Conservation (phyloP, 2,888 invertebrate genomes). For the Lycocerus yunnanus region DNA sequence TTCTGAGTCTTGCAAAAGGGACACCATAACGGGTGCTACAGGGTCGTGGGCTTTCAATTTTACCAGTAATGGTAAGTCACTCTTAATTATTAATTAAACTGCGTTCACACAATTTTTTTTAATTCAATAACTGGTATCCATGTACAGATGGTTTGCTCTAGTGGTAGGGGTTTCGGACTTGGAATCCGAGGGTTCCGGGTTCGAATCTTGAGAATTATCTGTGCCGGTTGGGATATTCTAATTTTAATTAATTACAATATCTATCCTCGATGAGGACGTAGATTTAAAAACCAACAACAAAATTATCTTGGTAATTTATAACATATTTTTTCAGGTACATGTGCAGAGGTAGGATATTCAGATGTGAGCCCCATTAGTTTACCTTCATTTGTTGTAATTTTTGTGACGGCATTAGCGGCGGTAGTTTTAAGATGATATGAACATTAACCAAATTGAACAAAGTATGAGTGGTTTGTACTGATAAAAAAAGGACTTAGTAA, state of each 20-base stretch:
- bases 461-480: conserved; percentile 6
- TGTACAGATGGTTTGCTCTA: too few species aligned
- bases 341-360: conserved; percentile 29
- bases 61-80: conserved; percentile 65
- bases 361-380: conserved; percentile 6
- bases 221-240: too few species aligned
- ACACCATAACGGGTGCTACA: conserved; percentile 58
- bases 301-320: too few species aligned
- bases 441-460: not conserved
- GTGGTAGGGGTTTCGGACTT: too few species aligned
- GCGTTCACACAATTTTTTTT: not conserved
- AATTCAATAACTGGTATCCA: too few species aligned
- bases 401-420: conserved; percentile 4
- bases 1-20: conserved; percentile 63
- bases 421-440: conserved; percentile 22
- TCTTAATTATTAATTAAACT: not conserved
- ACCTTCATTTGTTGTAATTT: conserved; percentile 10
- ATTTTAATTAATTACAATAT: too few species aligned
- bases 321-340: conserved; percentile 35
- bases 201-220: too few species aligned
- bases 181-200: too few species aligned
- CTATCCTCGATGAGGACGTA: too few species aligned
- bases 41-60: conserved; percentile 70
- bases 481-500: conserved; percentile 18
- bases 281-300: too few species aligned